Conservation (phyloP, 2,888 invertebrate genomes). For the Papilio gigon region DNA sequence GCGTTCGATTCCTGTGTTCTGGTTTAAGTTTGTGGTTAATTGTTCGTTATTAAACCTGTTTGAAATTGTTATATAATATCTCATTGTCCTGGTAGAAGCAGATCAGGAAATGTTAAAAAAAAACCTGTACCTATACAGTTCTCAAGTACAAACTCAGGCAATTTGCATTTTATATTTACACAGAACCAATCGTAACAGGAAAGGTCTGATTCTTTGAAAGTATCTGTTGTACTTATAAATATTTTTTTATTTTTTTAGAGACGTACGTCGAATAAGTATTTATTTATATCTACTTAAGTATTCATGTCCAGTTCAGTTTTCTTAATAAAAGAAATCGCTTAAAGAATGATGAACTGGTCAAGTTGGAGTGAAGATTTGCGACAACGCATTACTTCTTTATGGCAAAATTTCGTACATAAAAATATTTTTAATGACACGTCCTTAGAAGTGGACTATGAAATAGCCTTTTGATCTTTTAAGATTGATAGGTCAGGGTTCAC, state of each 20-base stretch:
- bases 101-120: slow-evolving; percentile 25
- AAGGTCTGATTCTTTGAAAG: slow-evolving; percentile 30
- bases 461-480: slow-evolving; percentile 42
- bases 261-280: background rate
- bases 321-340: no score
- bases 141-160: background rate
- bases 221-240: slow-evolving; percentile 26
- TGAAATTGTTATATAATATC: background rate
- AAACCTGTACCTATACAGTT: background rate
- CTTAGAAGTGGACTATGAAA: slow-evolving; percentile 1
- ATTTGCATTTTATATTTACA: slow-evolving; percentile 18
- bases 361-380: background rate
- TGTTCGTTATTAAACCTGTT: background rate
- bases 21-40: no score
- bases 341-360: no score
- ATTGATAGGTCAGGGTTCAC: slow-evolving; percentile 46
- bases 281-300: background rate
- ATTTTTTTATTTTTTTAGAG: slow-evolving; percentile 1
- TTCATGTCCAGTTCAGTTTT: no score
- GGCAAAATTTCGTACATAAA: background rate
- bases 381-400: background rate
- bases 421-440: slow-evolving; percentile 5
- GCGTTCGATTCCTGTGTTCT: no score
- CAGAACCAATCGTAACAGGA: slow-evolving; percentile 31
- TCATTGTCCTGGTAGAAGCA: background rate